phyloP scores from a whole-genome alignment of 2,888 invertebrate genomes.

The Stenoptilia bipunctidactyla region DNA sequence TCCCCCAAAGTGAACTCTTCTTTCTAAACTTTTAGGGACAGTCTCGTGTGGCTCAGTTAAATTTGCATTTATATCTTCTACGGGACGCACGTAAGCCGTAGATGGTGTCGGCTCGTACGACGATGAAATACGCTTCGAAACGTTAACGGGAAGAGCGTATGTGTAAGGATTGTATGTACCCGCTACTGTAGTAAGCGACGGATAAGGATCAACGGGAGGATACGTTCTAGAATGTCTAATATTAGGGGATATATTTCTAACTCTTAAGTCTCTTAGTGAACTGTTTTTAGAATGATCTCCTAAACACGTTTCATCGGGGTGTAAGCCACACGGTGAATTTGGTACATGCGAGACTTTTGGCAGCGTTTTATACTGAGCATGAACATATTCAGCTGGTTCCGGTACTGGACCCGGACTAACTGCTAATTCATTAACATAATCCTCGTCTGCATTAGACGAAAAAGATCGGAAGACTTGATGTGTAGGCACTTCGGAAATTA shows the following conservation, averaged over 20 bases:
- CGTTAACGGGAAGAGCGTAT: slow-evolving; percentile 40
- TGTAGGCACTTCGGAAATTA: slow-evolving; percentile 48
- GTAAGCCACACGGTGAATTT: slow-evolving; percentile 56
- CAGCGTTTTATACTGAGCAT: slow-evolving; percentile 54
- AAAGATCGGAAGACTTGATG: slow-evolving; percentile 42
- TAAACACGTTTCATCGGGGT: slow-evolving; percentile 42
- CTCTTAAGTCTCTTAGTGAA: slow-evolving; percentile 46
- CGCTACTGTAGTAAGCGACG: slow-evolving; percentile 59
- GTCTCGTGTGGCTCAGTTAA: slow-evolving; percentile 34
- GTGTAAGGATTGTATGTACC: slow-evolving; percentile 62
- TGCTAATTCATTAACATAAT: slow-evolving; percentile 40
- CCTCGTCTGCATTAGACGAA: slow-evolving; percentile 29
- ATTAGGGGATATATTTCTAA: slow-evolving; percentile 33
- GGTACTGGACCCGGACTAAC: slow-evolving; percentile 46
- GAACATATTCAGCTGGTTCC: slow-evolving; percentile 48
- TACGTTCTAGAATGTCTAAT: slow-evolving; percentile 60
- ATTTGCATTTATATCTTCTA: slow-evolving; percentile 50
- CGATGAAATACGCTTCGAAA: slow-evolving; percentile 30
- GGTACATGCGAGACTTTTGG: slow-evolving; percentile 61
- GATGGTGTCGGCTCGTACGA: slow-evolving; percentile 31
- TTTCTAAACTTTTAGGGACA: slow-evolving; percentile 40
- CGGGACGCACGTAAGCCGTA: slow-evolving; percentile 33
- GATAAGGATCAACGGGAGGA: slow-evolving; percentile 57
- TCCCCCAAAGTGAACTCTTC: slow-evolving; percentile 63
- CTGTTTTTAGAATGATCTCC: slow-evolving; percentile 28